Conservation (phyloP, 2,888 invertebrate genomes). For the Pegoplata infirma region DNA sequence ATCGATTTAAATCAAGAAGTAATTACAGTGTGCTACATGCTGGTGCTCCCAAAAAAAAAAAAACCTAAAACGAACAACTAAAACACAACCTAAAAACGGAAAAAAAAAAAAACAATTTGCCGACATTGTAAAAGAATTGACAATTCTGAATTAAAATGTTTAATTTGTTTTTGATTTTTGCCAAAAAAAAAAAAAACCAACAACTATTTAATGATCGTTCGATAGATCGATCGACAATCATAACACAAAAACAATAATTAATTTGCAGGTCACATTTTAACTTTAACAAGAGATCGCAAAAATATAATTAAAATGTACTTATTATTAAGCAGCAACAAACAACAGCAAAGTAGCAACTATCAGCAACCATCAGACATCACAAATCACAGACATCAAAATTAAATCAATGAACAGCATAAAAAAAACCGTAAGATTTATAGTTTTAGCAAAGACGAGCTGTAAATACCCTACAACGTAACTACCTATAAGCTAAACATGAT, state of each 20-base stretch:
- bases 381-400: neutral
- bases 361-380: neutral
- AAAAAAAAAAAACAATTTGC: slow-evolving; percentile 54
- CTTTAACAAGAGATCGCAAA: slow-evolving; percentile 36
- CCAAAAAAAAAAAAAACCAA: neutral
- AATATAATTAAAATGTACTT: slow-evolving; percentile 59
- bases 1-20: slow-evolving; percentile 75
- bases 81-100: slow-evolving; percentile 34
- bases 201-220: slow-evolving; percentile 12
- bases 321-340: slow-evolving; percentile 27
- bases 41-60: slow-evolving; percentile 51
- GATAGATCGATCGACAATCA: slow-evolving; percentile 7
- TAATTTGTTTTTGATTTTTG: slow-evolving; percentile 8
- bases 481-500: no score
- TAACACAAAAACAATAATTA: slow-evolving; percentile 32
- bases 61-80: no score
- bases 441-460: no score
- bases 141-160: slow-evolving; percentile 63
- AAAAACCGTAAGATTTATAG: neutral
- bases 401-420: neutral
- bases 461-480: no score
- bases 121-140: slow-evolving; percentile 65
- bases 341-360: slow-evolving; percentile 17
- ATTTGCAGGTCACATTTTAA: slow-evolving; percentile 42
- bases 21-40: slow-evolving; percentile 67